Conservation (phyloP, 2,888 invertebrate species). For the Lottia scabra region DNA sequence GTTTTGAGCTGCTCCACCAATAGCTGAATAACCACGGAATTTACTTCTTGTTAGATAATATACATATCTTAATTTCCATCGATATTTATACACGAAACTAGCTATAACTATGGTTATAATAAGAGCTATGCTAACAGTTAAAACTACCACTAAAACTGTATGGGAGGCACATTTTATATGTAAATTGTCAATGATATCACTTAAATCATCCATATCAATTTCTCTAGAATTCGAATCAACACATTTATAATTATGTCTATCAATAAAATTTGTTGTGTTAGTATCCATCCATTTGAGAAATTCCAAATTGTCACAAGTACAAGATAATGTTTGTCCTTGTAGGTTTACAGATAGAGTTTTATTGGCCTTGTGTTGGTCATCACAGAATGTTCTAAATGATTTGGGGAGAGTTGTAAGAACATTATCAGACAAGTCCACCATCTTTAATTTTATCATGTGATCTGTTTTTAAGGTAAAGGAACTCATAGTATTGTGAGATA, state of each 20-base stretch:
- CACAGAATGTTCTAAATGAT: slow-evolving; percentile 5
- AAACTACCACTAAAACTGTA: slow-evolving; percentile 11
- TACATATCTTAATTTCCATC: slow-evolving; percentile 35
- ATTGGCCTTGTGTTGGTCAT: background rate
- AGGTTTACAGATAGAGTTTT: slow-evolving; percentile 13
- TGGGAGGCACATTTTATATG: slow-evolving; percentile 20
- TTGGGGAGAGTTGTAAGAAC: slow-evolving; percentile 7
- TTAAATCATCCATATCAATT: background rate
- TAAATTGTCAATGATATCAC: background rate
- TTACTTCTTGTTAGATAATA: slow-evolving; percentile 23
- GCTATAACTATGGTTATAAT: background rate
- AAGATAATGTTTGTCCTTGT: slow-evolving; percentile 17
- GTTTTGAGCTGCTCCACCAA: slow-evolving; percentile 17
- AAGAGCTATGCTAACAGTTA: background rate
- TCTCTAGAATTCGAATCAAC: background rate
- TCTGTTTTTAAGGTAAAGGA: slow-evolving; percentile 16
- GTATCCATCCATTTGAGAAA: slow-evolving; percentile 27
- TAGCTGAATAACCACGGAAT: slow-evolving; percentile 17
- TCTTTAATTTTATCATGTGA: slow-evolving; percentile 17
- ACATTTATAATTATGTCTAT: slow-evolving; percentile 18
- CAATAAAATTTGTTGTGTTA: slow-evolving; percentile 14
- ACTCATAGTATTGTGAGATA: slow-evolving; percentile 22
- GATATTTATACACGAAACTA: slow-evolving; percentile 5
- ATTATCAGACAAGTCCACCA: slow-evolving; percentile 24
- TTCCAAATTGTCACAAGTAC: slow-evolving; percentile 20